Evolutionary conservation across 2,113 vertebrate genomes (phyloP).

Genomic region (Chaenogobius annularis): DNA sequence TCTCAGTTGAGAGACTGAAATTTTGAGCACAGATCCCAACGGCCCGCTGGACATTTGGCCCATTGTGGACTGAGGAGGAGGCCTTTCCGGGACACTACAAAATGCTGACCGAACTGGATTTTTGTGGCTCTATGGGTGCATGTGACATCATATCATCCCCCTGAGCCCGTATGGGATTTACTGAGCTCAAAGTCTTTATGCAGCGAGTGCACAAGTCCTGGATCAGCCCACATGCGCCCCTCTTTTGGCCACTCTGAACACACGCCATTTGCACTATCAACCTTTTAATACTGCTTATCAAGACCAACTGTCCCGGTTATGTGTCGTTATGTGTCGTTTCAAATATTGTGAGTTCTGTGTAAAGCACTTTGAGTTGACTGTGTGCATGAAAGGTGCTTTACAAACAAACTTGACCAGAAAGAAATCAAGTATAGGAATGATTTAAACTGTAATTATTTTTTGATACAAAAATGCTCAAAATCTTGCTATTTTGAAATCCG

Average conservation of each 20-base stretch:
- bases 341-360: too few species aligned
- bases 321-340: too few species aligned
- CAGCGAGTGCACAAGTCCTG: slow-evolving; percentile 43
- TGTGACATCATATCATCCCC: slow-evolving; percentile 67
- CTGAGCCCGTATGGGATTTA: slow-evolving; percentile 62
- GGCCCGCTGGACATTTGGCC: slow-evolving; percentile 46
- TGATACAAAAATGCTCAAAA: too few species aligned
- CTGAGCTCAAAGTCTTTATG: slow-evolving; percentile 63
- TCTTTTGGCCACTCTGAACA: slow-evolving; percentile 64
- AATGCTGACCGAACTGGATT: slow-evolving; percentile 71
- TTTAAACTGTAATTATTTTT: too few species aligned
- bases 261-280: slow-evolving; percentile 29
- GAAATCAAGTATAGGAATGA: too few species aligned
- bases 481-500: too few species aligned
- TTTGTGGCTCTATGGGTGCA: slow-evolving; percentile 67
- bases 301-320: too few species aligned
- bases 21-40: slow-evolving; percentile 38
- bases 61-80: slow-evolving; percentile 57
- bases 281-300: too few species aligned
- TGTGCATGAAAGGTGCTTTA: too few species aligned
- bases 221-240: slow-evolving; percentile 62
- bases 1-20: slow-evolving; percentile 56
- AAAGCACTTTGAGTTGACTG: too few species aligned
- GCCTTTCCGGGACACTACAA: slow-evolving; percentile 50
- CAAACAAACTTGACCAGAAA: too few species aligned